Evolutionary conservation across 2,888 invertebrate genomes (phyloP).

Genomic region (Apeira syringaria): DNA sequence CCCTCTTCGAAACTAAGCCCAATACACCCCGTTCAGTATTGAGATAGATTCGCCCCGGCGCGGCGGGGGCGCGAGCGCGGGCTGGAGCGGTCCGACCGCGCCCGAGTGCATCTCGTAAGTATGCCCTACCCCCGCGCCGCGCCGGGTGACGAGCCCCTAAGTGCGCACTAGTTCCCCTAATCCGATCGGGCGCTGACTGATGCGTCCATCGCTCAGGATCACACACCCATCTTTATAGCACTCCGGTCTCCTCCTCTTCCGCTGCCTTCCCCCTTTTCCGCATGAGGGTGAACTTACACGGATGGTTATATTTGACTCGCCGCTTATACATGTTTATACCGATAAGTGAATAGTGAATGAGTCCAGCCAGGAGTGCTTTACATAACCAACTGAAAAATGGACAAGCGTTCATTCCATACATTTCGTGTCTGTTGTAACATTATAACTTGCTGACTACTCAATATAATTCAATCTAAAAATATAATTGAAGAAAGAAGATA

Average conservation of each 20-base stretch:
- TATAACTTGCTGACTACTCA: too few species aligned
- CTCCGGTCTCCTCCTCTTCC: not conserved
- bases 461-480: too few species aligned
- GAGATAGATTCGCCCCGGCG: constrained; percentile 1
- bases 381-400: too few species aligned
- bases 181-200: constrained; percentile 28
- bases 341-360: too few species aligned
- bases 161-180: constrained; percentile 14
- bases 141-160: constrained; percentile 6
- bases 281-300: not conserved
- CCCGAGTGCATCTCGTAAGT: constrained; percentile 6
- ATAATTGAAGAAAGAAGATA: too few species aligned
- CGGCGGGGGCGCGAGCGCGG: not conserved
- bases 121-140: too few species aligned
- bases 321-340: too few species aligned
- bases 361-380: too few species aligned
- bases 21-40: not conserved
- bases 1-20: not conserved
- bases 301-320: too few species aligned
- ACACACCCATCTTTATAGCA: constrained; percentile 21
- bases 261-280: not conserved
- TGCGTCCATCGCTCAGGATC: constrained; percentile 33
- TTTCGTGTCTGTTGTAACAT: too few species aligned
- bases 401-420: too few species aligned
- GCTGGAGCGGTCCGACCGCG: constrained; percentile 2